Conservation (phyloP, 2,888 invertebrate genomes). For the Brenthis hecate region DNA sequence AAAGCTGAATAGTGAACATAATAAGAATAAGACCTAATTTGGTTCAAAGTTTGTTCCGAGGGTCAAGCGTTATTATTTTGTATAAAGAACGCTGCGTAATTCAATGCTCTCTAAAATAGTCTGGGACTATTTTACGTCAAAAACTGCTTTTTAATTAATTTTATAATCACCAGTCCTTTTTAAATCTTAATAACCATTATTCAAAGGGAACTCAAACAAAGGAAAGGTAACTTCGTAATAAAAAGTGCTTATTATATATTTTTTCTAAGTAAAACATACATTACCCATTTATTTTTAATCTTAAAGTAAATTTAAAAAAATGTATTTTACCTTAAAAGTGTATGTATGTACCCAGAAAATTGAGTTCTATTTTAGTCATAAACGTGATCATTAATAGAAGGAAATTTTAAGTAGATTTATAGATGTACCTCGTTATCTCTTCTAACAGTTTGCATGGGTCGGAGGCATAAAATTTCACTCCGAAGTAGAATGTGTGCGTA, state of each 20-base stretch:
- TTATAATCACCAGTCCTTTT: neutral
- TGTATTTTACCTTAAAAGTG: no score
- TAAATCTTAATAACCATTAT: neutral
- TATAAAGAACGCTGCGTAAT: conserved; percentile 15
- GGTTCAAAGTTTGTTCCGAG: conserved; percentile 14
- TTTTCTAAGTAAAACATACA: no score
- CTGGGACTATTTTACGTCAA: conserved; percentile 19
- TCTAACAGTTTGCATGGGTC: conserved; percentile 98
- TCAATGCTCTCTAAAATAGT: conserved; percentile 14
- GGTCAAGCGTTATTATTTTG: conserved; percentile 21
- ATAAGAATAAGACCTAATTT: conserved; percentile 19
- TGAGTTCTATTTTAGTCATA: no score
- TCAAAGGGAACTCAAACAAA: neutral
- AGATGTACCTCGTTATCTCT: conserved; percentile 93
- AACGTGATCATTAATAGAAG: neutral
- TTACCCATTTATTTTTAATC: no score
- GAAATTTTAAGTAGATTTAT: neutral
- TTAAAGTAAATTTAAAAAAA: no score
- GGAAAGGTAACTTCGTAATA: no score
- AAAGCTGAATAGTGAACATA: conserved; percentile 16
- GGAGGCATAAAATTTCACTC: conserved; percentile 98
- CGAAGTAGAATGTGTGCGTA: conserved; percentile 95
- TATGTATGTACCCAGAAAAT: no score
- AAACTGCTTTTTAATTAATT: conserved; percentile 19
- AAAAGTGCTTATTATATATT: no score